Base-by-base conservation (phyloP, 2,888 invertebrate species). In the Escarpia spicata region DNA sequence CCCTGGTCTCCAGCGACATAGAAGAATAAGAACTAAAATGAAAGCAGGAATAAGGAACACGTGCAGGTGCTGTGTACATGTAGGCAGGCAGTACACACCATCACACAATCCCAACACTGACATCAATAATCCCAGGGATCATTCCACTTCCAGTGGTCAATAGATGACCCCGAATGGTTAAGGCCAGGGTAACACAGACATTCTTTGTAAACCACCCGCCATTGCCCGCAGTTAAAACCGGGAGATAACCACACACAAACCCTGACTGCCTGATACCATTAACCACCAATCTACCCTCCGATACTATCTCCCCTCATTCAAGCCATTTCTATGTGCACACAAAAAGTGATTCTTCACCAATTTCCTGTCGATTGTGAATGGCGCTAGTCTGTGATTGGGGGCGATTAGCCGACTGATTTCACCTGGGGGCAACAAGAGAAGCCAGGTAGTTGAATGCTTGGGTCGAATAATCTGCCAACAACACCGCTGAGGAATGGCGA, bases 331-430 rank as follows among this genome's bases (percentile, higher is more conserved):
- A 75, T 75, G 26, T 4, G 75, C 26, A 26, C 19, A 75, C 75
- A 75, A 75, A 75, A 75, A 15, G 26, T 26, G n/a, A 75, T 75
- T 75, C 75, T 75, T 75, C 75, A 26, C 19, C 75, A 75, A 75
- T 75, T 75, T 75, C 75, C 75, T 75, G 75, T 75, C 75, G 75
- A 75, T 75, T 19, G 75, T 75, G 26, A 75, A 75, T 75, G 75
- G 26, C 75, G 19, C 75, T 26, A 75, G 26, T 26, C 75, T 75
- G 75, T 75, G 75, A 75, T 75, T n/a, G 26, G 6, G 75, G 75
- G 75, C n/a, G 75, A 75, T 26, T 19, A 75, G 75, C n/a, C 19
- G 75, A 75, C 75, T 75, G 75, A 75, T 75, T 75, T 75, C 75
- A 75, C 75, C 75, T 6, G 75, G 75, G 75, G 75, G 26, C n/a